Evolutionary conservation across 2,888 invertebrate genomes (phyloP).

Genomic region (Philereme transversata): DNA sequence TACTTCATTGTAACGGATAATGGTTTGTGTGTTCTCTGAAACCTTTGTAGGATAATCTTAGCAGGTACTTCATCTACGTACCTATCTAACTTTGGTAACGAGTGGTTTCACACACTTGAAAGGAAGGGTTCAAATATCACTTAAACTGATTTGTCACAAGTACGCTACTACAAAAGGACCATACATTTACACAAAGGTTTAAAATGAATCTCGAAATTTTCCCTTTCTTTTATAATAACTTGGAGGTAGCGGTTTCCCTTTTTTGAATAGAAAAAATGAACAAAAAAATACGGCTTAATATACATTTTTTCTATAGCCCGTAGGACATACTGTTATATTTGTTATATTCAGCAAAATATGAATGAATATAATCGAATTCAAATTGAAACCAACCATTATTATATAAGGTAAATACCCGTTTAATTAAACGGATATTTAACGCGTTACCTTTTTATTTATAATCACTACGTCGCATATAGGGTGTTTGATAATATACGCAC

Average conservation of each 20-base stretch:
- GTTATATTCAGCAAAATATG: no score
- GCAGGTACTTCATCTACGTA: background rate
- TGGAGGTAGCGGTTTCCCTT: slow-evolving; percentile 43
- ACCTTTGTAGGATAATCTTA: background rate
- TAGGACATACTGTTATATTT: slow-evolving; percentile 12
- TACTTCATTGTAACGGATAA: background rate
- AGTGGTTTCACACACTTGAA: slow-evolving; percentile 3
- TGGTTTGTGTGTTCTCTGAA: background rate
- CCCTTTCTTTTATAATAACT: slow-evolving; percentile 44
- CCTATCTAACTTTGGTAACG: background rate
- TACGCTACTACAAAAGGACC: slow-evolving; percentile 30
- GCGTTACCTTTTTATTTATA: no score
- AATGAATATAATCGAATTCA: no score
- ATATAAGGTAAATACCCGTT: no score
- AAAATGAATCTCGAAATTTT: slow-evolving; percentile 47
- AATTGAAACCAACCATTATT: no score
- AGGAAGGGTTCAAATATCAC: slow-evolving; percentile 26
- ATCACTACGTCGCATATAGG: no score
- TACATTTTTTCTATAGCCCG: slow-evolving; percentile 43
- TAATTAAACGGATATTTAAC: no score
- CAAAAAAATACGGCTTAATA: slow-evolving; percentile 43
- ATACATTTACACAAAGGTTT: slow-evolving; percentile 48
- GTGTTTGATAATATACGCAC: no score
- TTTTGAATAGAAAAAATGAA: slow-evolving; percentile 45
- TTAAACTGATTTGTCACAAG: slow-evolving; percentile 37